Percentiles rank a stretch among this genome's conserved stretches.
These are phyloP conservation scores for Tiaroga cobitis DNA, from an alignment of 2,797 vertebrate species.

Conservation along the genomic window DNA sequence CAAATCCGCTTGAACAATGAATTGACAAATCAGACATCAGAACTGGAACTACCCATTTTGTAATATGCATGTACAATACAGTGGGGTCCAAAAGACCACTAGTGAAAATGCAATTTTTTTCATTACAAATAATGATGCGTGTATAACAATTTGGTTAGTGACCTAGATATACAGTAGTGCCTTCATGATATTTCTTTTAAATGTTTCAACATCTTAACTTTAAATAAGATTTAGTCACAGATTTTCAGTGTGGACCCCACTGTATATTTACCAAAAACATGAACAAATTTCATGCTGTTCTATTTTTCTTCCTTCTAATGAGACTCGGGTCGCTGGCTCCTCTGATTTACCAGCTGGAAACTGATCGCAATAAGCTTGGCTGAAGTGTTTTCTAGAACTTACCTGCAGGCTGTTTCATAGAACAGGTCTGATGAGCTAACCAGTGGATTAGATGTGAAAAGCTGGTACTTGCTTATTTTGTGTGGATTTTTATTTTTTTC, in stretches of 20 bases:
- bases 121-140: not conserved
- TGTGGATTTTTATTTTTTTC: not conserved
- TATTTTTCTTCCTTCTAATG: slow-evolving; percentile 10
- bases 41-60: not conserved
- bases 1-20: not conserved
- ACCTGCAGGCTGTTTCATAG: slow-evolving; percentile 6
- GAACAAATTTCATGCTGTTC: not conserved
- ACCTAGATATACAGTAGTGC: not conserved
- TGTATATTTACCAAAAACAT: slow-evolving; percentile 2
- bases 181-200: not conserved
- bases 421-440: slow-evolving; percentile 8
- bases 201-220: slow-evolving; percentile 1
- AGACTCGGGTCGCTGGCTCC: not conserved
- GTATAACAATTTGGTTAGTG: not conserved
- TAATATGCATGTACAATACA: not conserved
- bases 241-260: not conserved
- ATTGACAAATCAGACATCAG: not conserved
- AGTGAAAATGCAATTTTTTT: not conserved
- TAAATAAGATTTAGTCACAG: not conserved
- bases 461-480: not conserved
- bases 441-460: slow-evolving; percentile 32
- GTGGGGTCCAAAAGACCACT: too few relatives aligned
- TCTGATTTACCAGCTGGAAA: slow-evolving; percentile 57
- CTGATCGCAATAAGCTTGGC: slow-evolving; percentile 60
- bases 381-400: slow-evolving; percentile 3